Evolutionary conservation across 1,140 invertebrate species (phyloP).

Genomic region (Drosophila busckii): DNA sequence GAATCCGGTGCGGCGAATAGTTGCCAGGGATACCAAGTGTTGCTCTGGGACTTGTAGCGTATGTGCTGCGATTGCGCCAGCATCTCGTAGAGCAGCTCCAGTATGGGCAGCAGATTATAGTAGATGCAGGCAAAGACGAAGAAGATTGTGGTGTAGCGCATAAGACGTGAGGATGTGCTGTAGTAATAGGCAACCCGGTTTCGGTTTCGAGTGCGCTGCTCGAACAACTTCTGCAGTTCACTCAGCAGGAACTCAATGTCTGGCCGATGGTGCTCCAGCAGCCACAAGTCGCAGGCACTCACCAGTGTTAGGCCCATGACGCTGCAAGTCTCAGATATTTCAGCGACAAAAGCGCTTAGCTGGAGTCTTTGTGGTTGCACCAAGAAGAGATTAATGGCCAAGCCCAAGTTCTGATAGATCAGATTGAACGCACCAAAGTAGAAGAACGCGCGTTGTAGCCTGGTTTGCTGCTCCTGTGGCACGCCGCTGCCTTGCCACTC

Average conservation of each 20-base stretch:
- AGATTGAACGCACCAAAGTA: slow-evolving; percentile 33
- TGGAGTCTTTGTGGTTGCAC: slow-evolving; percentile 1
- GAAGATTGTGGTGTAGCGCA: slow-evolving; percentile 36
- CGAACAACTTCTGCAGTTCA: slow-evolving; percentile 40
- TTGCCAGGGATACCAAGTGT: slow-evolving; percentile 70
- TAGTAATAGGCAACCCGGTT: slow-evolving; percentile 40
- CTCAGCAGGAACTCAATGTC: slow-evolving; percentile 39
- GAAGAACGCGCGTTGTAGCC: slow-evolving; percentile 12
- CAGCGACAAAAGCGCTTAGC: slow-evolving; percentile 11
- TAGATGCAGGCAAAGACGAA: slow-evolving; percentile 39
- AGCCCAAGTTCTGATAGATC: slow-evolving; percentile 53
- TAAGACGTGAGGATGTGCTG: slow-evolving; percentile 23
- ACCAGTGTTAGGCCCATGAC: slow-evolving; percentile 45
- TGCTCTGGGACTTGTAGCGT: slow-evolving; percentile 43
- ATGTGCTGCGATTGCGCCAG: slow-evolving; percentile 3
- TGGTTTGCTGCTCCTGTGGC: background rate
- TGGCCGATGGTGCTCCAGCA: slow-evolving; percentile 22
- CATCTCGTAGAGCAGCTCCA: slow-evolving; percentile 37
- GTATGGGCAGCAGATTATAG: slow-evolving; percentile 51
- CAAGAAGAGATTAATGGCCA: slow-evolving; percentile 36
- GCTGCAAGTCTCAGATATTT: slow-evolving; percentile 48
- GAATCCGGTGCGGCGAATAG: slow-evolving; percentile 9
- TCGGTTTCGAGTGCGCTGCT: background rate
- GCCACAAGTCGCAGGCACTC: slow-evolving; percentile 39
- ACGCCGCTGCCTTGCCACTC: slow-evolving; percentile 18